These are phyloP conservation scores for Lacerta agilis DNA, from an alignment of 2,797 vertebrate genomes.

Conservation along the genomic window DNA sequence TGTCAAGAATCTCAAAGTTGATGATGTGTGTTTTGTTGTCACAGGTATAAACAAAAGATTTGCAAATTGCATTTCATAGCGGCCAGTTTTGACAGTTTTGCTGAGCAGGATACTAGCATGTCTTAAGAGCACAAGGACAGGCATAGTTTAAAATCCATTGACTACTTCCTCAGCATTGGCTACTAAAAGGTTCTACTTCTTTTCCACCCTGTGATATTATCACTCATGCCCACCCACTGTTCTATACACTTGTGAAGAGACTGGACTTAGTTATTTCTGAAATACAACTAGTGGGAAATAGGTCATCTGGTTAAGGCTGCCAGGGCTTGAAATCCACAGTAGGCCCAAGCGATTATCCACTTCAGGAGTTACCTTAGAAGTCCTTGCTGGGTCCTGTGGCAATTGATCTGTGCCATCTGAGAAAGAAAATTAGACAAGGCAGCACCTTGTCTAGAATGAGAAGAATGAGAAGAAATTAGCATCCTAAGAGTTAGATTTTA, in stretches of 20 bases:
- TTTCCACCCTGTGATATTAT: constrained; percentile 21
- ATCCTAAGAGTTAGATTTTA: constrained; percentile 26
- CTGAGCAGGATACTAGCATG: background rate
- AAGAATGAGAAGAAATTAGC: constrained; percentile 41
- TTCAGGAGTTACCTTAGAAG: background rate
- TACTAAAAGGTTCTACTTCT: constrained; percentile 55
- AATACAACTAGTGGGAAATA: no score
- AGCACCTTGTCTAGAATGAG: constrained; percentile 52
- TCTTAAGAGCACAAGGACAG: constrained; percentile 14
- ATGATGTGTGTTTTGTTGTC: constrained; percentile 22
- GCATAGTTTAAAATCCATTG: constrained; percentile 50
- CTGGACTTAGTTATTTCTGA: constrained; percentile 40
- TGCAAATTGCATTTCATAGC: constrained; percentile 35
- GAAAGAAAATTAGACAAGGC: constrained; percentile 55
- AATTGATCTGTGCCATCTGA: constrained; percentile 25
- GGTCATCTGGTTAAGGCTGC: background rate
- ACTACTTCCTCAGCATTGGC: constrained; percentile 50
- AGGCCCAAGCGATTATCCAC: constrained; percentile 31
- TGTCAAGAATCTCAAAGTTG: constrained; percentile 37
- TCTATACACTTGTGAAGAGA: constrained; percentile 40
- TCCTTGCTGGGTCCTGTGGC: background rate
- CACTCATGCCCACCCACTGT: constrained; percentile 36
- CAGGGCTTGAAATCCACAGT: constrained; percentile 5
- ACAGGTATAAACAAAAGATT: constrained; percentile 17
- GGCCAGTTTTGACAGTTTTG: no score